phyloP scores from a whole-genome alignment of 30 jellyfish, hydroid and myxozoan genomes.

The Pelagia noctiluca region DNA sequence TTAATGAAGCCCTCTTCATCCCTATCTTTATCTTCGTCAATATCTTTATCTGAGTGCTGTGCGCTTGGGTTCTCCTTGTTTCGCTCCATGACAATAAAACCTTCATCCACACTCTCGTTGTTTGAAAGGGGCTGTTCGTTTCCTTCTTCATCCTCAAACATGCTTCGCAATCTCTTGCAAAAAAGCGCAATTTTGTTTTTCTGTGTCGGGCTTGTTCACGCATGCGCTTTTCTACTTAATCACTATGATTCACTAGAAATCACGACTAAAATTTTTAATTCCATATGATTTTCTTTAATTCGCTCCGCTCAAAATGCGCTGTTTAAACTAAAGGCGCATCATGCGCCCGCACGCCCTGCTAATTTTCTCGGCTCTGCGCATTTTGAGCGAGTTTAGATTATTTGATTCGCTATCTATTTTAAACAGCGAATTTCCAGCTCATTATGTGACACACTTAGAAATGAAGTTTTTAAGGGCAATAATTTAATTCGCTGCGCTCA shows the following conservation, averaged over 20 bases:
- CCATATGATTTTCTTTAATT: neutral
- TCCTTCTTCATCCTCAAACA: constrained; percentile 8
- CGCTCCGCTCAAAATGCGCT: constrained; percentile 36
- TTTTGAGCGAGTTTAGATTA: neutral
- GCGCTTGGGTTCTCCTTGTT: neutral
- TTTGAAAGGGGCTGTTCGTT: neutral
- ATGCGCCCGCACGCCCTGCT: constrained; percentile 9
- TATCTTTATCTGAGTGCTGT: neutral
- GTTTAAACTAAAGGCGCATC: constrained; percentile 26
- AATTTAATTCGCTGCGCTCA: too few relatives aligned
- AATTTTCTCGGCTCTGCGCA: constrained; percentile 1
- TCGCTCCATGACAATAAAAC: neutral
- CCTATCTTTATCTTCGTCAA: constrained; percentile 1
- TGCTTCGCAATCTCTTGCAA: neutral
- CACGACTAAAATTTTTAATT: neutral
- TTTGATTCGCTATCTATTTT: neutral
- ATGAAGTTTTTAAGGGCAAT: too few relatives aligned
- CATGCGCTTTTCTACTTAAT: neutral
- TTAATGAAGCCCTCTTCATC: too few relatives aligned
- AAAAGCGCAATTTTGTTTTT: constrained; percentile 11
- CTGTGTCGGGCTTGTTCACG: constrained; percentile 6
- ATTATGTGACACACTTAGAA: constrained; percentile 1
- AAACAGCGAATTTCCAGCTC: constrained; percentile 1
- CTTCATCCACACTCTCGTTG: constrained; percentile 14
- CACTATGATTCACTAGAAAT: neutral